Evolutionary conservation across 1,140 invertebrate species (phyloP), one percentile per base, ranked within the genome.

Genomic region (Belonocnema kinseyi): DNA sequence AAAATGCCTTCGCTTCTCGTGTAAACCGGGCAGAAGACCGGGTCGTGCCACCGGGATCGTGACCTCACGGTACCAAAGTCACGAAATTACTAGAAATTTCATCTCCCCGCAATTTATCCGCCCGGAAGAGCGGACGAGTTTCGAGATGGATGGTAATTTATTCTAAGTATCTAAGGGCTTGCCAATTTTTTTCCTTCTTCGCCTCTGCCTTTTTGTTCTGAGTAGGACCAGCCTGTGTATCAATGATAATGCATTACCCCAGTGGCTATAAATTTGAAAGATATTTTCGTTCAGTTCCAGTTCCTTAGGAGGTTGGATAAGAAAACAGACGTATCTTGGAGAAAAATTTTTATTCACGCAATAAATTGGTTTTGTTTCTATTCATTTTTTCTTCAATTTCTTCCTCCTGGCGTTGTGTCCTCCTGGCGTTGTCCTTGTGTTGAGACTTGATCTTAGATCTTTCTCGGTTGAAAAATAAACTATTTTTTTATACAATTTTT

Each of bases 1-100:
- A 86, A 86, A 86, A 85, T 86, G 84, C 83, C 79, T 78, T 77
- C 12, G 61, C 26, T 21, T 46, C 77, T 83, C 78, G 71, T 74
- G 72, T 74, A 77, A 66, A 77, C 54, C 76, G 73, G 54, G 50
- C 76, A 77, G 50, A 33, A 51, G 52, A 51, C 76, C n/a, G 70
- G 71, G 71, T 73, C 76, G 51, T 73, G 70, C 46, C 76, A 74
- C 73, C 76, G 56, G 52, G 51, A 70, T 61, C 46, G 72, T 66
- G 61, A 66, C 61, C 61, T 66, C 33, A 33, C 26, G 61, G 61
- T 66, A 66, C 61, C 61, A 66, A 66, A 66, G 61, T 66, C 61
- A 66, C 61, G 61, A 66, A 66, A 66, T 66, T 66, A 66, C 61
- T 66, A 66, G 61, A 66, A 66, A 66, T 66, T 66, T 66, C 61